A percentile compares a stretch with the other conserved stretches of the same genome.
Conservation (phyloP, 2,888 invertebrate genomes). For the Drosophila nigritarsus region DNA sequence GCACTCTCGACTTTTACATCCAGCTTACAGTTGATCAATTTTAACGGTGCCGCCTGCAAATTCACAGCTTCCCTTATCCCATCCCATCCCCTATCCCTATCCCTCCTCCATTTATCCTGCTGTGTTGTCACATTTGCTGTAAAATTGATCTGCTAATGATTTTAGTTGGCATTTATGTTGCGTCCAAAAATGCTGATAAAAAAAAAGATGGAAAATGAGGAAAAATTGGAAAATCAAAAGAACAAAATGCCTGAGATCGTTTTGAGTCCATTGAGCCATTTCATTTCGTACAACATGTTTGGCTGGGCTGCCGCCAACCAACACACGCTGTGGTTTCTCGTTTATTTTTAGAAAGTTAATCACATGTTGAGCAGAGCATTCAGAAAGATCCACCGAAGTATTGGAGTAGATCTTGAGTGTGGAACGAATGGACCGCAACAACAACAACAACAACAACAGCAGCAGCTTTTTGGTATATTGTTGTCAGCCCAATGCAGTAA, state of each 20-base stretch:
- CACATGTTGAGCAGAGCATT: conserved; percentile 47
- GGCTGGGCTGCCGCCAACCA: background rate
- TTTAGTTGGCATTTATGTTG: conserved; percentile 59
- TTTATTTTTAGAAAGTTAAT: conserved; percentile 58
- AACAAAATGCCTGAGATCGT: background rate
- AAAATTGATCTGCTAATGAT: conserved; percentile 71
- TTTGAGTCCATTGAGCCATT: conserved; percentile 1
- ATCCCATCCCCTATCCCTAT: too few relatives aligned
- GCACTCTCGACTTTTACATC: background rate
- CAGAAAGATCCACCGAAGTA: background rate
- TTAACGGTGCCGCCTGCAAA: conserved; percentile 25
- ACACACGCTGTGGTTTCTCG: conserved; percentile 4
- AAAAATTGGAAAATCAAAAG: conserved; percentile 5
- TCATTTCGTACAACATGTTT: background rate
- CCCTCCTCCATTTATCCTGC: background rate
- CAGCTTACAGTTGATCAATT: conserved; percentile 65
- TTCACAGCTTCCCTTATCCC: background rate
- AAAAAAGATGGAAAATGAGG: background rate
- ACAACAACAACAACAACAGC: background rate
- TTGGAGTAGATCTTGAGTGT: conserved; percentile 14
- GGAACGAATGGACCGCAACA: conserved; percentile 14
- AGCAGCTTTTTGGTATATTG: background rate
- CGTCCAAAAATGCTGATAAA: conserved; percentile 18
- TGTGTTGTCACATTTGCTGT: conserved; percentile 67
- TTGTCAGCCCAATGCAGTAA: background rate